Base-by-base conservation (phyloP, 2,888 invertebrate genomes). In the Nemoura dubitans region DNA sequence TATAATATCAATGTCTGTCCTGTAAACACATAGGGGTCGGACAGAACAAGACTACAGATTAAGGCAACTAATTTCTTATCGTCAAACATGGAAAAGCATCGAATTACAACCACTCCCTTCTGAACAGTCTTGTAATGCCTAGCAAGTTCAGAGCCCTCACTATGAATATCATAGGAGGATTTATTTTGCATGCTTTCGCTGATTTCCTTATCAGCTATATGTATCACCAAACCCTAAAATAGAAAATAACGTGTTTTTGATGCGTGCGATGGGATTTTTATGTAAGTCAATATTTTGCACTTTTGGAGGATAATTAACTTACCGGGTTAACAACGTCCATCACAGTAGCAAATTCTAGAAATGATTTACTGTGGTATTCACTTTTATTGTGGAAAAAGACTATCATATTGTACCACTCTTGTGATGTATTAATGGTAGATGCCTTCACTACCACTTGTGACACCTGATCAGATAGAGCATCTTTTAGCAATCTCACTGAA, bases 1-100 rank as follows among this genome's bases (percentile, higher is more conserved):
- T 88, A 90, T 29, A 90, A 81, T 84, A 90, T 89, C 10, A 90
- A 88, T 7, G 89, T 90, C 84, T 90, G 90, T 6, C 90, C 90
- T n/a, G 90, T 89, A 86, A 89, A 89, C 27, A 88, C 88, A 5
- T 86, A 83, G 3, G 89, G 88, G 85, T 89, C 89, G 0, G 89
- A 88, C 7, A 88, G 87, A 36, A 89, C 87, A 21, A 90, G 87
- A 30, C 88, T 88, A 7, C 88, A 86, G 3, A 90, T 88, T 25
- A 90, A 89, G 26, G 89, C 88, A n/a, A 89, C 87, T 21, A 90
- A 88, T n/a, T 87, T 87, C 25, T 87, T 83, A 16, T 89, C 88
- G 80, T 89, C 89, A 10, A 88, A 89, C 5, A 88, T 88, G 59
- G 89, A 89, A 76, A 89, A 85, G 83, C 89, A 89, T 86, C 90